Percentiles rank a stretch among this genome's conserved stretches.
These are phyloP conservation scores for Eunapius fragilis DNA, from an alignment of 37 sponge, comb jelly and placozoan genomes.

Conservation along the genomic window DNA sequence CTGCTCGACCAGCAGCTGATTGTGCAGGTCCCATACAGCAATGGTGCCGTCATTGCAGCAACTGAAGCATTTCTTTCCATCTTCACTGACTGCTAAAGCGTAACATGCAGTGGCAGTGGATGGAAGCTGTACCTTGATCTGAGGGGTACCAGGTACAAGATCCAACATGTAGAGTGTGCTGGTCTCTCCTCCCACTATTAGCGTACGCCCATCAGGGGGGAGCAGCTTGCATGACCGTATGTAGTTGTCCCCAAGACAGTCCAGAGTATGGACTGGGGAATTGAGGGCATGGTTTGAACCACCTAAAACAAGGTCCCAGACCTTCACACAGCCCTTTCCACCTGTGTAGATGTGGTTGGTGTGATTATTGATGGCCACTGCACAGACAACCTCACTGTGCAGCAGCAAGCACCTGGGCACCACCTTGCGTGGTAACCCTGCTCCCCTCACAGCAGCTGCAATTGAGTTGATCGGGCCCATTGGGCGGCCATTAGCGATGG, in stretches of 20 bases:
- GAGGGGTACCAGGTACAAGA: slow-evolving; percentile 75
- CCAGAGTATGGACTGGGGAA: slow-evolving; percentile 79
- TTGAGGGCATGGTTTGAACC: no score
- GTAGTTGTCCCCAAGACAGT: slow-evolving; percentile 94
- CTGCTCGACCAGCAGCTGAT: slow-evolving; percentile 66
- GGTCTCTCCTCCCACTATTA: no score
- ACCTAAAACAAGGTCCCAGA: slow-evolving; percentile 88
- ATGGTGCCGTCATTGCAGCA: slow-evolving; percentile 98
- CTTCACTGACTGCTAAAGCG: slow-evolving; percentile 89
- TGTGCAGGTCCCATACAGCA: slow-evolving; percentile 95
- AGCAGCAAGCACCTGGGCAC: no score
- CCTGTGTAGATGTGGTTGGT: slow-evolving; percentile 88
- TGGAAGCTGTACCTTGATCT: slow-evolving; percentile 76
- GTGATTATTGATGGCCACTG: slow-evolving; percentile 86
- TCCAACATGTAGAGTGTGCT: slow-evolving; percentile 93
- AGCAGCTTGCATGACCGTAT: slow-evolving; percentile 96
- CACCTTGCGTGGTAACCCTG: no score
- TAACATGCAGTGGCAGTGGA: slow-evolving; percentile 93
- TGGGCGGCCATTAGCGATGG: no score
- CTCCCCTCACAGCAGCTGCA: no score
- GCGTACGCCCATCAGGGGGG: slow-evolving; percentile 93
- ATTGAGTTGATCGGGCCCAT: no score
- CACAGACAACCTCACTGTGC: slow-evolving; percentile 98
- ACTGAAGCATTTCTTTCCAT: slow-evolving; percentile 92
- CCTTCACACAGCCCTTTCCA: slow-evolving; percentile 96